phyloP scores from a whole-genome alignment of 2,113 vertebrate species.

The Boulengeromyrus knoepffleri region DNA sequence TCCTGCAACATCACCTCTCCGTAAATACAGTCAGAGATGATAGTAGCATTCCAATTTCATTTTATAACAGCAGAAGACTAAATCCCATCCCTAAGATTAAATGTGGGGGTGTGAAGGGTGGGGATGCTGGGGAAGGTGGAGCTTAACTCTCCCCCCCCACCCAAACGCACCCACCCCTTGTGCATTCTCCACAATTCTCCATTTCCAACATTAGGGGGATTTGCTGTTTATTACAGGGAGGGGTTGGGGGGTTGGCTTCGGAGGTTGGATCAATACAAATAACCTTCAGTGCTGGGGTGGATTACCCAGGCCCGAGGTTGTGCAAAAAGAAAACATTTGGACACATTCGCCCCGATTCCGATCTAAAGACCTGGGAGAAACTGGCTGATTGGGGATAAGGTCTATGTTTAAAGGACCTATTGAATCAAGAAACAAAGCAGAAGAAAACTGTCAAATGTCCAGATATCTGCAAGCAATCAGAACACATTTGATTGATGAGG shows the following conservation, averaged over 20 bases:
- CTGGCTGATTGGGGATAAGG: slow-evolving; percentile 14
- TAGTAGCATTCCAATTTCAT: slow-evolving; percentile 18
- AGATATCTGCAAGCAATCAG: slow-evolving; percentile 40
- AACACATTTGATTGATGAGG: slow-evolving; percentile 26
- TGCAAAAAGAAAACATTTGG: slow-evolving; percentile 25
- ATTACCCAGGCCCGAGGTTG: slow-evolving; percentile 4
- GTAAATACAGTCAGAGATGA: slow-evolving; percentile 15
- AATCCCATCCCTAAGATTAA: slow-evolving; percentile 13
- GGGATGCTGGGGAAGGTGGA: neutral
- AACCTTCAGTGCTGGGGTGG: slow-evolving; percentile 21
- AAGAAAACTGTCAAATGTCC: slow-evolving; percentile 24
- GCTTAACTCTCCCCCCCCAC: neutral
- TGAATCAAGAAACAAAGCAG: slow-evolving; percentile 27
- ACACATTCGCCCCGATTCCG: slow-evolving; percentile 7
- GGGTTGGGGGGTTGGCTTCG: slow-evolving; percentile 13
- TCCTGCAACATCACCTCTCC: slow-evolving; percentile 4
- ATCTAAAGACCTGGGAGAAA: slow-evolving; percentile 11
- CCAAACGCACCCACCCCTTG: neutral
- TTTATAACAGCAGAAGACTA: slow-evolving; percentile 13
- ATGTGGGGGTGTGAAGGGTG: neutral
- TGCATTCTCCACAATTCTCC: neutral
- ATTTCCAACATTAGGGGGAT: slow-evolving; percentile 12
- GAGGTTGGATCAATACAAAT: slow-evolving; percentile 14
- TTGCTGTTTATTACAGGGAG: slow-evolving; percentile 8
- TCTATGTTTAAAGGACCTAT: slow-evolving; percentile 12